Conservation (phyloP, 2,888 invertebrate genomes). For the Chrysodeixis includens region DNA sequence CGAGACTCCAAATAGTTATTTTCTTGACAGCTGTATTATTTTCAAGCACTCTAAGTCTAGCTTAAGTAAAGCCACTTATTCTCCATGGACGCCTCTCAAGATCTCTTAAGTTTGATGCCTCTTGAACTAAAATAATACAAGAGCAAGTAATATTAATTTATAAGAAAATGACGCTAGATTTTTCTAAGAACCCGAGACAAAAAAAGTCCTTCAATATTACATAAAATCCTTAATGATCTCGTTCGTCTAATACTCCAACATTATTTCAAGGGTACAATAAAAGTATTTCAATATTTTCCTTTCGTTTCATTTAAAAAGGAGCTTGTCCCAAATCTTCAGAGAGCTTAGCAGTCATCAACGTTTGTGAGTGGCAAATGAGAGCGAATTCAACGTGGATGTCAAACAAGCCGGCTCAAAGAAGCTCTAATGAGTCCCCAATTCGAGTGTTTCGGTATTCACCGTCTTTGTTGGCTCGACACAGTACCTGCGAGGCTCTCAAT, state of each 20-base stretch:
- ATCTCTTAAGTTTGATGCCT: slow-evolving; percentile 22
- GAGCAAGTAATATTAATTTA: slow-evolving; percentile 20
- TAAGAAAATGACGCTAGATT: slow-evolving; percentile 24
- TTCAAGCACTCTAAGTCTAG: slow-evolving; percentile 21
- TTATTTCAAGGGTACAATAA: slow-evolving; percentile 54
- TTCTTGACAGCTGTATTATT: neutral
- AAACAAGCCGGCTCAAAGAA: slow-evolving; percentile 71
- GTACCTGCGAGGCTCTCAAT: slow-evolving; percentile 54
- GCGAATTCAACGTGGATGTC: slow-evolving; percentile 69
- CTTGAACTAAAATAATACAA: slow-evolving; percentile 30
- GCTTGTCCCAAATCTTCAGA: slow-evolving; percentile 63
- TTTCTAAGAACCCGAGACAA: slow-evolving; percentile 10
- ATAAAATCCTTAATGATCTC: slow-evolving; percentile 49
- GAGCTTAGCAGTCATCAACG: slow-evolving; percentile 63
- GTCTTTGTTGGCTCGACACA: slow-evolving; percentile 50
- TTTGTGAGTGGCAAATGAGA: slow-evolving; percentile 70
- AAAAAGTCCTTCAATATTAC: slow-evolving; percentile 38
- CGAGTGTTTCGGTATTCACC: slow-evolving; percentile 64
- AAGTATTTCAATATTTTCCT: slow-evolving; percentile 46
- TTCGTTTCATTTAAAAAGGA: slow-evolving; percentile 50
- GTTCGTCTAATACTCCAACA: slow-evolving; percentile 42
- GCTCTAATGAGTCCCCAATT: slow-evolving; percentile 70
- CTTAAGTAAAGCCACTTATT: slow-evolving; percentile 36
- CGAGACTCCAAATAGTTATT: slow-evolving; percentile 8
- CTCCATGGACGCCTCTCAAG: slow-evolving; percentile 14